Percentiles rank a stretch among this genome's conserved stretches.
Conservation (phyloP, 2,113 vertebrate genomes). For the Psittacus erithacus region DNA sequence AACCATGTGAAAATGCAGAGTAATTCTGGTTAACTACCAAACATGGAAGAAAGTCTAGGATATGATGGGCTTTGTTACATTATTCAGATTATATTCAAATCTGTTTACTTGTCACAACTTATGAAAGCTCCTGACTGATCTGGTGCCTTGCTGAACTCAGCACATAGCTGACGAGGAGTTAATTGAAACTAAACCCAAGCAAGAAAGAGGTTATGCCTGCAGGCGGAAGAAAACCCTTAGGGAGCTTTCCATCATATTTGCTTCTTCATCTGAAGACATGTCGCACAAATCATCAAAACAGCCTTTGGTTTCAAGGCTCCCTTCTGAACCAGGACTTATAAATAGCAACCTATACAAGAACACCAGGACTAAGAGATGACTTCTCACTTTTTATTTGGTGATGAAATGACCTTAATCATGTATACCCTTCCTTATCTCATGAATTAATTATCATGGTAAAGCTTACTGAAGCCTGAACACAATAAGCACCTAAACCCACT, state of each 20-base stretch:
- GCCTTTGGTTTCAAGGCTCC: constrained; percentile 19
- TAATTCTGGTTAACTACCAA: background rate
- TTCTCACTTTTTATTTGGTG: constrained; percentile 11
- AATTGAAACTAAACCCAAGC: constrained; percentile 53
- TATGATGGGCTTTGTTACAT: background rate
- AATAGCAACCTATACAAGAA: background rate
- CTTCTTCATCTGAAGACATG: constrained; percentile 28
- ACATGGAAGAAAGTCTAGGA: background rate
- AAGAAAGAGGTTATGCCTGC: constrained; percentile 29
- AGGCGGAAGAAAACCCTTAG: constrained; percentile 31
- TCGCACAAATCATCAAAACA: constrained; percentile 38
- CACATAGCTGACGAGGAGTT: background rate
- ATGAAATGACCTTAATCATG: constrained; percentile 45
- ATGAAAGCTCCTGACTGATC: background rate
- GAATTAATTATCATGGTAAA: constrained; percentile 51
- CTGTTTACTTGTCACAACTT: constrained; percentile 12
- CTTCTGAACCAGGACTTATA: constrained; percentile 37
- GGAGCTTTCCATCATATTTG: constrained; percentile 42
- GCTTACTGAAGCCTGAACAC: constrained; percentile 29
- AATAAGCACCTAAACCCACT: background rate
- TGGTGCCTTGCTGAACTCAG: constrained; percentile 14
- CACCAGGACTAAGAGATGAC: background rate
- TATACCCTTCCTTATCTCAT: constrained; percentile 22
- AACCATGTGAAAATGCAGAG: background rate
- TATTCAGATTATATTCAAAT: background rate